These are phyloP conservation scores for Diarsia dahlii DNA, from an alignment of 2,888 invertebrate species.

Conservation along the genomic window DNA sequence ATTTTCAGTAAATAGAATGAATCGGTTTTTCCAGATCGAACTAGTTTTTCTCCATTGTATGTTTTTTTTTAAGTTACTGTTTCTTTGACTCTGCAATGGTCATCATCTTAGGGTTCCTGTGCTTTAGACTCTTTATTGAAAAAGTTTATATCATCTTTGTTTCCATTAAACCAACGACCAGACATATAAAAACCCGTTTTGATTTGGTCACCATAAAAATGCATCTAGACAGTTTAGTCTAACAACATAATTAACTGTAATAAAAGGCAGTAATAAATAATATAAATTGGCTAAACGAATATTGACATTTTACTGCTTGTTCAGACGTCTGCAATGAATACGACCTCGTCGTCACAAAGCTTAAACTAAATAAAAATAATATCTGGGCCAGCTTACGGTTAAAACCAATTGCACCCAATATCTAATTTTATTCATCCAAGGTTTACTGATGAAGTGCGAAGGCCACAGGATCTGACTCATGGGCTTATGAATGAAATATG, in stretches of 20 bases:
- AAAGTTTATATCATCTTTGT: background rate
- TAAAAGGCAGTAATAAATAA: conserved; percentile 41
- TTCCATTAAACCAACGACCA: background rate
- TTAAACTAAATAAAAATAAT: conserved; percentile 58
- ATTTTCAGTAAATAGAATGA: background rate
- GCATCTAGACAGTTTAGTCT: conserved; percentile 15
- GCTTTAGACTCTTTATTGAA: background rate
- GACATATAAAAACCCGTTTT: background rate
- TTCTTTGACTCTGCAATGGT: background rate
- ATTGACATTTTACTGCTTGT: conserved; percentile 71
- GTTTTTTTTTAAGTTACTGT: background rate
- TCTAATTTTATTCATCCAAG: conserved; percentile 60
- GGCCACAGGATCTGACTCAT: conserved; percentile 54
- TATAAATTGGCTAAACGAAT: conserved; percentile 66
- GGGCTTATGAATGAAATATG: conserved; percentile 45
- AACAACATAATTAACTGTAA: conserved; percentile 19
- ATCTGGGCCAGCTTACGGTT: conserved; percentile 61
- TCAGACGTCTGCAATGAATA: conserved; percentile 65
- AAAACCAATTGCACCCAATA: conserved; percentile 67
- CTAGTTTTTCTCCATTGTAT: background rate
- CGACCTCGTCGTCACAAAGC: conserved; percentile 65
- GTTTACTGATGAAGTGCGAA: conserved; percentile 52
- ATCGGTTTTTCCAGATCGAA: background rate
- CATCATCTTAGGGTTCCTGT: background rate
- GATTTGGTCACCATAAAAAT: conserved; percentile 9